Evolutionary conservation across 2,888 invertebrate species (phyloP).

Genomic region (Mythimna albipuncta): DNA sequence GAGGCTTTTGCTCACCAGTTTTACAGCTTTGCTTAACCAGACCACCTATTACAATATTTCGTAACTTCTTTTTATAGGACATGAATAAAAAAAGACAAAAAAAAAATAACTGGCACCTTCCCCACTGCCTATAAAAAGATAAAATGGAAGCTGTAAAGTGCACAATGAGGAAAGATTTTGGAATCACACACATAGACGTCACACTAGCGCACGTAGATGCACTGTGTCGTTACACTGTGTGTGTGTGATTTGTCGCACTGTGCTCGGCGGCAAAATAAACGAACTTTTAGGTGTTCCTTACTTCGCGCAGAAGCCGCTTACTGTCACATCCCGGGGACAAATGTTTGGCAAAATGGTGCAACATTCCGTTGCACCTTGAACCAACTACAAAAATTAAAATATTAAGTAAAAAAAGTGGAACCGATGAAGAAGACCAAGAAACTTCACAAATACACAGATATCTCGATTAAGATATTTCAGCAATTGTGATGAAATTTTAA

Average conservation of each 20-base stretch:
- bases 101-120: not conserved
- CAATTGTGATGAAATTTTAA: too few species aligned
- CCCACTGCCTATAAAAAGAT: conserved; percentile 20
- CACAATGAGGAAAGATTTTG: not conserved
- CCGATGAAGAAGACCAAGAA: too few species aligned
- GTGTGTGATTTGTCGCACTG: not conserved
- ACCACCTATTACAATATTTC: too few species aligned
- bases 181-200: not conserved
- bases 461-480: too few species aligned
- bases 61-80: too few species aligned
- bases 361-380: conserved; percentile 3
- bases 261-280: conserved; percentile 26
- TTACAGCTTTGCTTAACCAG: too few species aligned
- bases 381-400: not conserved
- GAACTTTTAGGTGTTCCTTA: conserved; percentile 39
- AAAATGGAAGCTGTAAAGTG: conserved; percentile 8
- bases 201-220: not conserved
- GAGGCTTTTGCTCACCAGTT: too few species aligned
- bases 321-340: conserved; percentile 22
- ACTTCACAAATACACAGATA: too few species aligned
- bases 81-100: not conserved
- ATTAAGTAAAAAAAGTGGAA: too few species aligned
- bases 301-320: conserved; percentile 14
- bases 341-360: conserved; percentile 17
- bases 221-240: not conserved